Evolutionary conservation across 2,113 vertebrate genomes (phyloP), one percentile per base, ranked within the genome.

Genomic region (Ifrita kowaldi): DNA sequence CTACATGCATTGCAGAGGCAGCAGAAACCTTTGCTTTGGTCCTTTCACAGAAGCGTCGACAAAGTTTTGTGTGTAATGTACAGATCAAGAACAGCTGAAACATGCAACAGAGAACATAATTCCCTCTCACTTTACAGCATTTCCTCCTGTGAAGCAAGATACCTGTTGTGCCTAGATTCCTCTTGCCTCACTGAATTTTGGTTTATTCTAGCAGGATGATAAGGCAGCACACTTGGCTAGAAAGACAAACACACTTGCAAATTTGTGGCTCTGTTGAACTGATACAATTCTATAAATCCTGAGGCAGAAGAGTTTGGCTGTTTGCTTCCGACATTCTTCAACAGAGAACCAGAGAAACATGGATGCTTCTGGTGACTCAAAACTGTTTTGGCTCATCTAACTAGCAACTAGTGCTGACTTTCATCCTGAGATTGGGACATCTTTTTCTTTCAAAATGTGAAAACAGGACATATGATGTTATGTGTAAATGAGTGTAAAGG

Each of bases 91-190:
- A 20, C 20, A 46, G 33, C 56, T 62, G 59, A 89, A 77, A 37
- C 0, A 1, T 6, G 4, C 0, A 1, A 28, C 30, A 39, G 59
- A 88, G 44, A 71, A 55, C 0, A 1, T 11, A 17, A 53, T 64
- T 74, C 78, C 50, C 18, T 63, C 73, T 75, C 41, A 19, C 39
- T 84, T 62, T n/a, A 28, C 52, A 85, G 13, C 42, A 39, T 32
- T 39, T 87, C 20, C 42, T 71, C 11, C 13, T 64, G 32, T 53
- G 53, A 76, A 50, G 32, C 20, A 47, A 46, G 39, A 17, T 33
- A 62, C 15, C 62, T 67, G 5, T 50, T 1, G 0, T 46, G 21
- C 30, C 32, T 46, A 18, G 23, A 60, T 76, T 86, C 55, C 50
- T 63, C 84, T 83, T 88, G 46, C 15, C 20, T 84, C 41, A 30